These are phyloP conservation scores for Melanaphis sacchari DNA, from an alignment of 1,140 invertebrate genomes.

Conservation along the genomic window DNA sequence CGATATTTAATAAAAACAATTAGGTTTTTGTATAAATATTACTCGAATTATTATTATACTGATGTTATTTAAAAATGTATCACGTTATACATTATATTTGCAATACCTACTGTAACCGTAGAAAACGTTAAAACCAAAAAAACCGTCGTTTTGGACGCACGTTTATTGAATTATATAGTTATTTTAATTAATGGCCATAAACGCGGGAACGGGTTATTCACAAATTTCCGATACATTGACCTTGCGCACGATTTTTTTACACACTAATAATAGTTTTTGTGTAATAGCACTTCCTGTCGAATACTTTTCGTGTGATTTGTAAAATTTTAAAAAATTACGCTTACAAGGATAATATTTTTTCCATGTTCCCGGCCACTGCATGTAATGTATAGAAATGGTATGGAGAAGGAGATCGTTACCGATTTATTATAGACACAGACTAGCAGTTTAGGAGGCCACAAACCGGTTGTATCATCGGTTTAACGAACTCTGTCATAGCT, in stretches of 20 bases:
- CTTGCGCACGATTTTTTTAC: background rate
- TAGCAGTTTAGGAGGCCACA: conserved; percentile 51
- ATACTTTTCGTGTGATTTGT: background rate
- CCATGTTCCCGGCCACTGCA: background rate
- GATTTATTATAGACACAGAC: conserved; percentile 46
- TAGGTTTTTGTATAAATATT: background rate
- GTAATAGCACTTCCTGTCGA: background rate
- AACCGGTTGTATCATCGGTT: conserved; percentile 58
- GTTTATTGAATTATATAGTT: background rate
- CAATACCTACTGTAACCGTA: background rate
- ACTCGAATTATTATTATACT: too few species aligned
- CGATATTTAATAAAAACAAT: background rate
- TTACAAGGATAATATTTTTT: background rate
- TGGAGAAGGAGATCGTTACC: conserved; percentile 36
- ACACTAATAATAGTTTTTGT: background rate
- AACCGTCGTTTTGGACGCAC: background rate
- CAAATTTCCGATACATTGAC: background rate
- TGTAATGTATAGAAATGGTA: background rate
- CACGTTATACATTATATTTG: too few species aligned
- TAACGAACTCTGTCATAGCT: conserved; percentile 42
- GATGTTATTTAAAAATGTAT: too few species aligned
- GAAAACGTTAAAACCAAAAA: background rate
- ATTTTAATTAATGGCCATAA: background rate
- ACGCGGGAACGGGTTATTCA: background rate
- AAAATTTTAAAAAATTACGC: background rate